Base-by-base conservation (phyloP, 2,113 vertebrate species). In the Nycticebus coucang region DNA sequence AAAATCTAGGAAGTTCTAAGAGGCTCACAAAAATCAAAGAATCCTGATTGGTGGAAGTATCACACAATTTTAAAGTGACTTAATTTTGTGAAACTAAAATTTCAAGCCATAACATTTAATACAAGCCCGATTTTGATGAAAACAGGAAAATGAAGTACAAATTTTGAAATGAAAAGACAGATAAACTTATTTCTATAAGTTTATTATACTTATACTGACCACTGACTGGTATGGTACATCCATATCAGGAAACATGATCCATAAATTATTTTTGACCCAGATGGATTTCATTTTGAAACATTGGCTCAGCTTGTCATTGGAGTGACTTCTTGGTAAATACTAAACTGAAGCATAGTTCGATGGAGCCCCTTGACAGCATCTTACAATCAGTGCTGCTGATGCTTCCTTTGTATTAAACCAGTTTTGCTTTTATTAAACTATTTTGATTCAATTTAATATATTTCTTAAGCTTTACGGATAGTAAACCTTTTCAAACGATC, bases 221-320 rank as follows among this genome's bases (percentile, higher is more conserved):
- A 5, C 41, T 41, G 41, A 41, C 41, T 41, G 41, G 41, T 41
- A 41, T 41, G 41, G 41, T 41, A 41, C 41, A 41, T 41, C 41
- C 41, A 41, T 41, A 41, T 41, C 41, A 41, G 41, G 41, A 41
- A 41, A 41, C 41, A 41, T 41, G 41, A 41, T 41, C 41, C 3
- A 41, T 41, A 41, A 41, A 41, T 41, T 41, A 41, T 41, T 41
- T 41, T 41, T 41, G 5, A 41, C 5, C 41, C 50, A 79, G 37
- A 79, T 28, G 9, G 22, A 91, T 88, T 94, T 96, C 33, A 84
- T 60, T 74, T 59, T n/a, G 59, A 57, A 94, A 30, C 35, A 22
- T 4, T 57, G 15, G 5, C 5, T n/a, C 21, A 77, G 66, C 5
- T 94, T 69, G 28, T 75, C 22, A 85, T 17, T 74, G 57, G 68